phyloP scores from a whole-genome alignment of 1,140 invertebrate genomes.

The Brachionus sp. region DNA sequence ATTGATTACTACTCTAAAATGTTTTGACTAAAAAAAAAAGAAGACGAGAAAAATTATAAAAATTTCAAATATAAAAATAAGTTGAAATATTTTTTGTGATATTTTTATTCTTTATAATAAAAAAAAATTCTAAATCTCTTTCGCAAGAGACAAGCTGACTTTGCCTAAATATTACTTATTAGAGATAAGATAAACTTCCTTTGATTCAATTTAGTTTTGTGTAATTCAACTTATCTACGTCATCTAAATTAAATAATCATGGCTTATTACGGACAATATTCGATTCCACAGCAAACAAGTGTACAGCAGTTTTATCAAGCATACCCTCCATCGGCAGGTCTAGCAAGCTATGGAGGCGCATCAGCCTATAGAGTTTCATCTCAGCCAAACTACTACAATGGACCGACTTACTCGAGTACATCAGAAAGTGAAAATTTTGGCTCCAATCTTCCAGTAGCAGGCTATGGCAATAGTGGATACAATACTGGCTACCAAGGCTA shows the following conservation, averaged over 20 bases:
- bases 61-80: slow-evolving; percentile 32
- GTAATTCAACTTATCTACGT: slow-evolving; percentile 5
- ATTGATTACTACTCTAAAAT: slow-evolving; percentile 36
- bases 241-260: slow-evolving; percentile 10
- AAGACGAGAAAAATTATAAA: not conserved
- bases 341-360: slow-evolving; percentile 36
- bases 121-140: not conserved
- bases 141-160: not conserved
- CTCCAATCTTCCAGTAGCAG: slow-evolving; percentile 5
- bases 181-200: not conserved
- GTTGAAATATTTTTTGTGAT: slow-evolving; percentile 31
- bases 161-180: not conserved
- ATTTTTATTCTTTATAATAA: slow-evolving; percentile 15
- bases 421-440: slow-evolving; percentile 33
- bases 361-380: not conserved
- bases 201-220: not conserved
- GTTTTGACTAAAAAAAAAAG: slow-evolving; percentile 17
- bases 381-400: slow-evolving; percentile 11
- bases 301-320: not conserved
- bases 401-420: slow-evolving; percentile 32
- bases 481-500: not conserved
- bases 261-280: slow-evolving; percentile 11
- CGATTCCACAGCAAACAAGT: not conserved
- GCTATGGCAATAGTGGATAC: slow-evolving; percentile 24
- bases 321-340: not conserved